A percentile compares a stretch with the other conserved stretches of the same genome.
phyloP scores from a whole-genome alignment of 2,888 invertebrate species.

The Atethmia centrago region DNA sequence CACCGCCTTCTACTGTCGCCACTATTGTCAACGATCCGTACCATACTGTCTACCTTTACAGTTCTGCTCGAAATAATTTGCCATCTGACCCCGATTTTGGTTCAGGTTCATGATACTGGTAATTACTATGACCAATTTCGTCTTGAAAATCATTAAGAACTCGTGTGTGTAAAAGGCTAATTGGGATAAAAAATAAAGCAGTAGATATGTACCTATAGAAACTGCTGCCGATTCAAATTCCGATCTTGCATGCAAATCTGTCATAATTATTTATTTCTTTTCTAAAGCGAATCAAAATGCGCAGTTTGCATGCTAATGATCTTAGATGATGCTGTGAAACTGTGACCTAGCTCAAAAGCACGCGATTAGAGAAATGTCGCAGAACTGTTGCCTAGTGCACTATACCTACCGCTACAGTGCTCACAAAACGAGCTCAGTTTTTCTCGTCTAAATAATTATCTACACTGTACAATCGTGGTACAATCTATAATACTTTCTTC shows the following conservation, averaged over 20 bases:
- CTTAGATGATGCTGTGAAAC: constrained; percentile 33
- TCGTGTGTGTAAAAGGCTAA: neutral
- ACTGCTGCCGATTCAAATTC: constrained; percentile 1
- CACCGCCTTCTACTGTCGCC: constrained; percentile 72
- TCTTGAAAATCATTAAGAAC: neutral
- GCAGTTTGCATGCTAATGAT: constrained; percentile 42
- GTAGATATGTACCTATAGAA: constrained; percentile 1
- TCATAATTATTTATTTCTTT: constrained; percentile 39
- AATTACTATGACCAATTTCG: constrained; percentile 1
- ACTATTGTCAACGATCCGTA: constrained; percentile 67
- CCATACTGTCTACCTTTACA: constrained; percentile 44
- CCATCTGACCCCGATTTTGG: constrained; percentile 25
- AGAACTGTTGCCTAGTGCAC: constrained; percentile 39
- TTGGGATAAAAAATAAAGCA: neutral
- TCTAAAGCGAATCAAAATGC: constrained; percentile 31
- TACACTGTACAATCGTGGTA: constrained; percentile 32
- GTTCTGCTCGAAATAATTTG: constrained; percentile 51
- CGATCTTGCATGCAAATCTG: constrained; percentile 17
- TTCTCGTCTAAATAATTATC: constrained; percentile 51
- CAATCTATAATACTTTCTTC: constrained; percentile 59
- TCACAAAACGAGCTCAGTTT: constrained; percentile 49
- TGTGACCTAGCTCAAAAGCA: constrained; percentile 52
- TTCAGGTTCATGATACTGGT: constrained; percentile 12
- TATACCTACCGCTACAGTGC: constrained; percentile 43
- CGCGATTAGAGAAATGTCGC: constrained; percentile 57